Evolutionary conservation across 1,140 invertebrate species (phyloP).

Genomic region (Drosophila eugracilis): DNA sequence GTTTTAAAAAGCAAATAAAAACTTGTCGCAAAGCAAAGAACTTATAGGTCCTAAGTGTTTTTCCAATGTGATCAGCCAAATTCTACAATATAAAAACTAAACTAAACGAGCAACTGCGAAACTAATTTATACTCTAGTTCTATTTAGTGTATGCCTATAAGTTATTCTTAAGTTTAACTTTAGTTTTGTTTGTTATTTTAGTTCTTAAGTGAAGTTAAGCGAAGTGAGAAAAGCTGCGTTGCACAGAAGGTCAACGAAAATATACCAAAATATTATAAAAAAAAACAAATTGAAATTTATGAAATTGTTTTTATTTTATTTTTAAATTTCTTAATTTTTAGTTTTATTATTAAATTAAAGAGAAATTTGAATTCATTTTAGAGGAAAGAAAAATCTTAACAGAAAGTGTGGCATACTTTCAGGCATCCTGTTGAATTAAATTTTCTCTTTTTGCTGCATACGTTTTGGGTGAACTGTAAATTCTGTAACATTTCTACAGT

Average conservation of each 20-base stretch:
- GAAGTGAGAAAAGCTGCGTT: slow-evolving; percentile 21
- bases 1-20: slow-evolving; percentile 47
- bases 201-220: slow-evolving; percentile 63
- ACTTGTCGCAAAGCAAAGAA: slow-evolving; percentile 70
- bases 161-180: slow-evolving; percentile 51
- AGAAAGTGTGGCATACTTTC: slow-evolving; percentile 10
- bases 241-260: slow-evolving; percentile 39
- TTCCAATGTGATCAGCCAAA: slow-evolving; percentile 83
- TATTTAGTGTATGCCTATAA: slow-evolving; percentile 20
- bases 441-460: background rate
- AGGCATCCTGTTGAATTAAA: background rate
- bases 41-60: slow-evolving; percentile 80
- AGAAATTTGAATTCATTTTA: too few relatives aligned
- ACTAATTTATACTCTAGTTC: slow-evolving; percentile 65
- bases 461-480: slow-evolving; percentile 16
- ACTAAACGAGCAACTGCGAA: slow-evolving; percentile 27
- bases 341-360: too few relatives aligned
- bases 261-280: slow-evolving; percentile 68
- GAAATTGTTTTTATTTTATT: slow-evolving; percentile 48
- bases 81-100: slow-evolving; percentile 69
- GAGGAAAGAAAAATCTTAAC: too few relatives aligned
- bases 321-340: background rate
- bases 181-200: slow-evolving; percentile 83
- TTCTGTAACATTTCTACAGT: slow-evolving; percentile 1
- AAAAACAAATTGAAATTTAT: slow-evolving; percentile 46